A percentile compares a stretch with the other conserved stretches of the same genome.
Conservation (phyloP, 1,140 invertebrate genomes). For the Melanaphis sacchari region DNA sequence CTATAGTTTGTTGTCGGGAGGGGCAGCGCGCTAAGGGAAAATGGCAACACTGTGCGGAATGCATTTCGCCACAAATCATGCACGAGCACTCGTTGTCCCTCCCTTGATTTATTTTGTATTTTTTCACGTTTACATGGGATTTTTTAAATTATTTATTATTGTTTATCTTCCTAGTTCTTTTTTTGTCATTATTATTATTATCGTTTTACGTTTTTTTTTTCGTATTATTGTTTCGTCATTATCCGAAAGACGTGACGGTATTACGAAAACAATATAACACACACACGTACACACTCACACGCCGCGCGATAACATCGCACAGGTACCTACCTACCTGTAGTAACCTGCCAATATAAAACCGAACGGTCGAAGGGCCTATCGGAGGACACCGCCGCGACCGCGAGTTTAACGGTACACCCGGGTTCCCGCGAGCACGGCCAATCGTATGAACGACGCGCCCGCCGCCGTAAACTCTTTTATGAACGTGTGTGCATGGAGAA, state of each 20-base stretch:
- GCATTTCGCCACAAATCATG: constrained; percentile 22
- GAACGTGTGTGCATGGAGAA: background rate
- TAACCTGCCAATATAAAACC: background rate
- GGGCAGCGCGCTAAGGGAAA: constrained; percentile 28
- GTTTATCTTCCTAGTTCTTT: background rate
- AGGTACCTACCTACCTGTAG: constrained; percentile 2
- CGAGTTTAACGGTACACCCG: constrained; percentile 33
- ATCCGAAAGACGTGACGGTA: background rate
- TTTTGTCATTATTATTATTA: background rate
- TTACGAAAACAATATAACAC: background rate
- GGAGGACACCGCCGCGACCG: background rate
- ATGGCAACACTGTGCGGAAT: constrained; percentile 48
- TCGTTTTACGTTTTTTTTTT: background rate
- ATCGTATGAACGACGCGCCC: background rate
- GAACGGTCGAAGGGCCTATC: background rate
- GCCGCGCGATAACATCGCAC: background rate
- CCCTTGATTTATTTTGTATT: constrained; percentile 32
- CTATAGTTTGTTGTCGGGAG: background rate
- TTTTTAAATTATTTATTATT: background rate
- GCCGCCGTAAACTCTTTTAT: background rate
- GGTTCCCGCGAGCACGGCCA: constrained; percentile 22
- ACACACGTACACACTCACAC: background rate
- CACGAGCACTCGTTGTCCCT: background rate
- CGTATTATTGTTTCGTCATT: background rate
- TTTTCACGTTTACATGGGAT: background rate